Evolutionary conservation across 2,888 invertebrate genomes (phyloP), one percentile per base, ranked within the genome.

Genomic region (Agrochola circellaris): DNA sequence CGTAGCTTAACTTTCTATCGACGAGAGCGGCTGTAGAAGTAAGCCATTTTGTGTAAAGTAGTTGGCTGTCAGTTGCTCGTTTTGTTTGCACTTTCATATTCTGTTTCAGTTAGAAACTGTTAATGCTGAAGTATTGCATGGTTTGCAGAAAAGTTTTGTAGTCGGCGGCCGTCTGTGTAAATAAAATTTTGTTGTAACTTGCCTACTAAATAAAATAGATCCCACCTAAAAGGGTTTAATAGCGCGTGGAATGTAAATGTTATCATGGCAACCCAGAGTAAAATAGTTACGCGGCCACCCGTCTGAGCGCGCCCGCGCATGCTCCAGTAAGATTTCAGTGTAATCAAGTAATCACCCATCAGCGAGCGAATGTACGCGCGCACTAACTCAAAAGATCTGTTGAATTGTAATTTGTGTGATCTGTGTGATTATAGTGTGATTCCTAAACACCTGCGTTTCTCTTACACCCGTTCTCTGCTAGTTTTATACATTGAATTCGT

Each of bases 41-140:
- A 23, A 0, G 51, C 48, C 56, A 71, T 76, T 77, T 82, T 67
- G 51, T 58, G 11, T 51, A 34, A 76, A 82, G 51, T 75, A 58
- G n/a, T 66, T 42, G 20, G 1, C 58, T 56, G 68, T 73, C 77
- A 69, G 73, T 60, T 54, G 67, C 20, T 26, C 4, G 45, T 38
- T 66, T 58, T 69, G 66, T 83, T 82, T 62, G 51, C 6, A 60
- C 56, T 38, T 45, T 54, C 34, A 71, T 79, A 54, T 74, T 58
- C 54, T 34, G 77, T 38, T 26, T 23, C 34, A 51, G 83, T 83
- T 77, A 66, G n/a, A 66, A 82, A 81, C 69, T 66, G 73, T 62
- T 73, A 34, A 61, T 9, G 48, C 13, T 23, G 54, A 81, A 73
- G 26, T 77, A 51, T 69, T 77, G 69, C 77, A 64, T 15, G 56